Percentiles rank a stretch among this genome's conserved stretches.
phyloP scores from a whole-genome alignment of 2,888 invertebrate species.

The Dione vanillae region DNA sequence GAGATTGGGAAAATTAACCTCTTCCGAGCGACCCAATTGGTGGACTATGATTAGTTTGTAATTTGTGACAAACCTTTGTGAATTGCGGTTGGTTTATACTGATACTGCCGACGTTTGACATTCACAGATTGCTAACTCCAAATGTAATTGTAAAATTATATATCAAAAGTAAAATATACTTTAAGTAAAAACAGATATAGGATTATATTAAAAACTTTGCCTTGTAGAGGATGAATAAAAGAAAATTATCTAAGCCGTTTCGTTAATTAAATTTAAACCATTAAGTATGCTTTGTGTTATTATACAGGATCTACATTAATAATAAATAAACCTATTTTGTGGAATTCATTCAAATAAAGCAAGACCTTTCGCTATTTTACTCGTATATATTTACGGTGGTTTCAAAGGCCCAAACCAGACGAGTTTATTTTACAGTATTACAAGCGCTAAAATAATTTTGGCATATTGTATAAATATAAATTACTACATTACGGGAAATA shows the following conservation, averaged over 20 bases:
- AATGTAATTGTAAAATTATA: slow-evolving; percentile 1
- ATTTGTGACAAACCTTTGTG: slow-evolving; percentile 61
- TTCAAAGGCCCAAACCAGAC: background rate
- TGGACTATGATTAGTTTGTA: slow-evolving; percentile 77
- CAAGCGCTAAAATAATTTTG: no score
- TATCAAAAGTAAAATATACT: background rate
- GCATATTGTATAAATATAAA: no score
- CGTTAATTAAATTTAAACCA: no score
- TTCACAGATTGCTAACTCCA: slow-evolving; percentile 1
- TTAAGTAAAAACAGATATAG: background rate
- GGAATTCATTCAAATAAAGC: slow-evolving; percentile 11
- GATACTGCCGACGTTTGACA: slow-evolving; percentile 2
- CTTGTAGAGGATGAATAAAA: background rate
- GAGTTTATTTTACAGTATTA: no score
- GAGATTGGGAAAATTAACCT: slow-evolving; percentile 79
- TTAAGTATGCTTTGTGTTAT: background rate
- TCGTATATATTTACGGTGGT: slow-evolving; percentile 6
- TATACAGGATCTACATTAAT: background rate
- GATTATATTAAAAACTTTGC: background rate
- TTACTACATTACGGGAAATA: no score
- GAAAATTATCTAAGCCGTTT: no score
- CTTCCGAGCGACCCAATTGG: slow-evolving; percentile 74
- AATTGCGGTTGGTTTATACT: slow-evolving; percentile 29
- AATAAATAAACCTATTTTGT: slow-evolving; percentile 8
- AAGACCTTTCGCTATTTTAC: background rate